Base-by-base conservation (phyloP, 2,797 vertebrate genomes). In the Galago senegalensis region DNA sequence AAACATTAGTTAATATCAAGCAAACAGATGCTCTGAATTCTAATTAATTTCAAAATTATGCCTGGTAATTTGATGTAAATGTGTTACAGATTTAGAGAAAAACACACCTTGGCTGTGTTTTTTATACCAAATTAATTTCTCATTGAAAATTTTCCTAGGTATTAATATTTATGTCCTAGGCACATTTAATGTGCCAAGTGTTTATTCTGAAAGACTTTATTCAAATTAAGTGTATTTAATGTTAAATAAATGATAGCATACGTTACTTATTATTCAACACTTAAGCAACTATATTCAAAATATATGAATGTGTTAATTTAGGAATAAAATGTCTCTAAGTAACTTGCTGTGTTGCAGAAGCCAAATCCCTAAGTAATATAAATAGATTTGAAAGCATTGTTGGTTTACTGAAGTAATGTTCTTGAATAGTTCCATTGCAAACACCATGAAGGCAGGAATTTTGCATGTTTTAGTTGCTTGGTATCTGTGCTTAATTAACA, bases 41-140 rank as follows among this genome's bases (percentile, higher is more conserved):
- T 96, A 98, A 98, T 98, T 98, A 98, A 98, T 97, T 97, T 98
- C 95, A 92, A 97, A 98, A 97, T 97, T 96, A 97, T 88, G 70
- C 86, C 92, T 97, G 34, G 91, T 72, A 97, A 94, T 98, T 97
- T 96, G 96, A 97, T 97, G 80, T 97, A 97, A 97, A 98, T 98
- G 85, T 97, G 53, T 96, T 96, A 96, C 80, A 94, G 95, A 98
- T 97, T 97, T 91, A 96, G 96, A 83, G 97, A 95, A 97, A 95
- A 95, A 17, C 12, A 29, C 34, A 86, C 95, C 94, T 97, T 96
- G 65, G 89, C 25, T 95, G 10, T 96, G 56, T 37, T 70, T 87
- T 97, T 97, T 65, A 95, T 93, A 73, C 95, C 97, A 93, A 96
- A 93, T 97, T 95, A 96, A 85, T 97, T 97, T 96, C 92, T 91